Percentiles rank a stretch among this genome's conserved stretches.
These are phyloP conservation scores for Calephelis nemesis DNA, from an alignment of 1,140 invertebrate species.

Conservation along the genomic window DNA sequence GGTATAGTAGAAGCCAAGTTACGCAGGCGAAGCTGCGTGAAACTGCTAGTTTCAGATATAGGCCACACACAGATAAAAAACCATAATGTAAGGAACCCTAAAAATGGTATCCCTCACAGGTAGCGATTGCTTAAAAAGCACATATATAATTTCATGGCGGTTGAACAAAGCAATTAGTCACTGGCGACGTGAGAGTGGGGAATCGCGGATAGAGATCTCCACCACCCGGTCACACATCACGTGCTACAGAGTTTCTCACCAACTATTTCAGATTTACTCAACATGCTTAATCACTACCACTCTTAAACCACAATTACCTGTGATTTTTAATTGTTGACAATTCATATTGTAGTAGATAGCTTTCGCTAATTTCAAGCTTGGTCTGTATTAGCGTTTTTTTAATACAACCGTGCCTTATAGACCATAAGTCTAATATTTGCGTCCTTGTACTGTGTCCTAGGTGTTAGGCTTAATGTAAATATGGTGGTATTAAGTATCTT, in stretches of 20 bases:
- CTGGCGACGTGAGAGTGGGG: constrained; percentile 53
- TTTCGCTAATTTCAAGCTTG: too few relatives aligned
- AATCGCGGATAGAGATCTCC: constrained; percentile 43
- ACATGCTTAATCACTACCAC: constrained; percentile 1
- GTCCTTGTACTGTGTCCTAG: too few relatives aligned
- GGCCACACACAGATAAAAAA: too few relatives aligned
- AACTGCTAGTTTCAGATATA: too few relatives aligned
- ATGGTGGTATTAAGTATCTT: too few relatives aligned
- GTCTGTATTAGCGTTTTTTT: too few relatives aligned
- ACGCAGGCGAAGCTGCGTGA: too few relatives aligned
- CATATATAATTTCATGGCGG: constrained; percentile 56
- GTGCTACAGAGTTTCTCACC: constrained; percentile 29
- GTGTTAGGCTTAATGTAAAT: too few relatives aligned
- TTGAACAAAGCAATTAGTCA: constrained; percentile 63
- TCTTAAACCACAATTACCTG: neutral
- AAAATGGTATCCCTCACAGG: neutral
- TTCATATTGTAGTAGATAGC: neutral
- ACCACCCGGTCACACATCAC: constrained; percentile 9
- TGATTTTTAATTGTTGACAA: neutral
- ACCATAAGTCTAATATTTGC: too few relatives aligned
- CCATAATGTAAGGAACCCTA: neutral
- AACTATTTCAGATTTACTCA: constrained; percentile 1
- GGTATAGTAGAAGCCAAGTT: too few relatives aligned
- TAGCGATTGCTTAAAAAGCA: constrained; percentile 23
- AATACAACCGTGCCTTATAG: too few relatives aligned